Base-by-base conservation (phyloP, 2,888 invertebrate species). In the Hipparchia sbordonii region DNA sequence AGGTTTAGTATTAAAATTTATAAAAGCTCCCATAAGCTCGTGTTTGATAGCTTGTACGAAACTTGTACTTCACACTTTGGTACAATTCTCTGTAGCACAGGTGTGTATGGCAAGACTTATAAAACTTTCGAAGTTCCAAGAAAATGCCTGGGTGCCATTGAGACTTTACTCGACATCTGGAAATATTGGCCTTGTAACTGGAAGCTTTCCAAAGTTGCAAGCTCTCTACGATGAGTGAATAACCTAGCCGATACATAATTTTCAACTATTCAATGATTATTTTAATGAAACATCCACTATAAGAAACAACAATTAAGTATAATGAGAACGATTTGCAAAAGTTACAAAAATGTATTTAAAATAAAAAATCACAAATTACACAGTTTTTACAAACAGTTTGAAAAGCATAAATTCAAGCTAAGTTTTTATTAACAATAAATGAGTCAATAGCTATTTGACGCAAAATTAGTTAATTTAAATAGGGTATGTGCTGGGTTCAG, bases 401-500 rank as follows among this genome's bases (percentile, higher is more conserved):
- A 23, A 62, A 62, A 48, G 48, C 62, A 46, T 13, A 9, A 62
- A 46, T 13, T 62, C 48, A 10, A 61, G 6, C n/a, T 39, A 60
- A 8, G 6, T 61, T 61, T 61, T 46, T 45, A 12, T 46, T n/a
- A 45, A 59, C 9, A 13, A 39, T 59, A 9, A 10, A 9, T 8
- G 51, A 10, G 13, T 6, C 56, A 13, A 13, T 56, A n/a, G n/a
- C 45, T 45, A 48, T 23, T 59, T 46, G 48, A 60, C 2, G 23
- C 9, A 23, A 51, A 51, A 33, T 33, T 10, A 10, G 33, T 59
- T 59, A 9, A 59, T 59, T 23, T 9, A 48, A 63, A 51, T 13
- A 13, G 45, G 39, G n/a, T 46, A 46, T 23, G 63, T 63, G 63
- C 63, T 63, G 63, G 63, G 63, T 63, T 63, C 63, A 63, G n/a